Evolutionary conservation across 2,888 invertebrate genomes (phyloP).

Genomic region (Drosophila limbata): DNA sequence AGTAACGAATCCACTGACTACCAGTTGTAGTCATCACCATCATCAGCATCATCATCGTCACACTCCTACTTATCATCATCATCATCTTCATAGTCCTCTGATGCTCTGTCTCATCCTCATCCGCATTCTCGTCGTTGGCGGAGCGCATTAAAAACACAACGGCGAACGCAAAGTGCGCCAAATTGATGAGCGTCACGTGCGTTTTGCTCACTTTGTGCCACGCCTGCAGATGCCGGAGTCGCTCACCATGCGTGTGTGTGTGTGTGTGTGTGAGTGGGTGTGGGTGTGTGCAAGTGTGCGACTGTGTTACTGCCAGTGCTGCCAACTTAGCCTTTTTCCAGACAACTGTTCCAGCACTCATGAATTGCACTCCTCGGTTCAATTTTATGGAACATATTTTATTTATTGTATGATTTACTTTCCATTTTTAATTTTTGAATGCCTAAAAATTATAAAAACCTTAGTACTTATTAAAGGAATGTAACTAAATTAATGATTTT

Average conservation of each 20-base stretch:
- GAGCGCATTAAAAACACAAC: conserved; percentile 75
- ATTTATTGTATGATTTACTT: too few relatives aligned
- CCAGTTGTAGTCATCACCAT: conserved; percentile 24
- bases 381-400: too few relatives aligned
- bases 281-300: background rate
- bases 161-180: conserved; percentile 78
- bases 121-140: conserved; percentile 30
- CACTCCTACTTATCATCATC: conserved; percentile 18
- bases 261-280: conserved; percentile 6
- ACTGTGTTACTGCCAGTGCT: conserved; percentile 7
- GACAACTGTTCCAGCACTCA: background rate
- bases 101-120: conserved; percentile 20
- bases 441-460: too few relatives aligned
- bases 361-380: too few relatives aligned
- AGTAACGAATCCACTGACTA: conserved; percentile 52
- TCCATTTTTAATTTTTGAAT: too few relatives aligned
- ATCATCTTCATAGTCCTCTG: conserved; percentile 17
- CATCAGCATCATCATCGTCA: conserved; percentile 9
- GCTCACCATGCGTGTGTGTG: conserved; percentile 27
- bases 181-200: conserved; percentile 84
- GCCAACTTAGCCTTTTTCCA: background rate
- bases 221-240: conserved; percentile 62
- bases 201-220: conserved; percentile 70
- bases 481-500: too few relatives aligned
- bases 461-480: too few relatives aligned